Percentiles rank a stretch among this genome's conserved stretches.
Conservation (phyloP, 2,113 vertebrate species). For the Coptodon bakossiorum region DNA sequence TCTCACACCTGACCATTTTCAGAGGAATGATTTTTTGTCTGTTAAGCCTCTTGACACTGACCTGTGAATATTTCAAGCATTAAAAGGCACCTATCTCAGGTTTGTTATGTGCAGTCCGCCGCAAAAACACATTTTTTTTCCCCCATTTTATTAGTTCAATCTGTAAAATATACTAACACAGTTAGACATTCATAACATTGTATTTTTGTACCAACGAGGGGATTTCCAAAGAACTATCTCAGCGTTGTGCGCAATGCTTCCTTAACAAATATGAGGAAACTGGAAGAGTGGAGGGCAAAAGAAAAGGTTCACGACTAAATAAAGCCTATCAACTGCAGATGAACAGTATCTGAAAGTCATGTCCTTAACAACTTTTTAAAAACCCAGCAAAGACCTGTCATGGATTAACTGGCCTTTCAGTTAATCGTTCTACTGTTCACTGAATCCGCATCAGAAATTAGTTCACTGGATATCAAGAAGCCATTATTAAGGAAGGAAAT, state of each 20-base stretch:
- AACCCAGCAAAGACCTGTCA: background rate
- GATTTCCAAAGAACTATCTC: background rate
- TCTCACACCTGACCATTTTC: background rate
- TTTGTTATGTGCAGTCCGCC: background rate
- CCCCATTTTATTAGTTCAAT: rapidly evolving
- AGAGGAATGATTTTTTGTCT: background rate
- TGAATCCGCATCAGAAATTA: background rate
- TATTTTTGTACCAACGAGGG: background rate
- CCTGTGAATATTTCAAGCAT: background rate
- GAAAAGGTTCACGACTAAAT: background rate
- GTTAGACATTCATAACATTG: background rate
- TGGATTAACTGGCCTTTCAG: background rate
- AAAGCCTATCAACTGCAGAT: background rate
- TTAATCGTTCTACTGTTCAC: background rate
- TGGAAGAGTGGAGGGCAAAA: background rate
- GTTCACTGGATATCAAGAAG: background rate
- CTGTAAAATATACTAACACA: background rate
- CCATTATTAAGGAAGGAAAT: background rate
- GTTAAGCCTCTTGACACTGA: background rate
- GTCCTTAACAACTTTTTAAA: background rate
- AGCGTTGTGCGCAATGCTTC: background rate
- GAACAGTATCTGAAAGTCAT: background rate
- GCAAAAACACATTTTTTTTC: background rate
- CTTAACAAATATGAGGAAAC: background rate
- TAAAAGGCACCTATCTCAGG: background rate